These are phyloP conservation scores for Danionella cerebrum DNA, from an alignment of 2,113 vertebrate genomes.

Conservation along the genomic window DNA sequence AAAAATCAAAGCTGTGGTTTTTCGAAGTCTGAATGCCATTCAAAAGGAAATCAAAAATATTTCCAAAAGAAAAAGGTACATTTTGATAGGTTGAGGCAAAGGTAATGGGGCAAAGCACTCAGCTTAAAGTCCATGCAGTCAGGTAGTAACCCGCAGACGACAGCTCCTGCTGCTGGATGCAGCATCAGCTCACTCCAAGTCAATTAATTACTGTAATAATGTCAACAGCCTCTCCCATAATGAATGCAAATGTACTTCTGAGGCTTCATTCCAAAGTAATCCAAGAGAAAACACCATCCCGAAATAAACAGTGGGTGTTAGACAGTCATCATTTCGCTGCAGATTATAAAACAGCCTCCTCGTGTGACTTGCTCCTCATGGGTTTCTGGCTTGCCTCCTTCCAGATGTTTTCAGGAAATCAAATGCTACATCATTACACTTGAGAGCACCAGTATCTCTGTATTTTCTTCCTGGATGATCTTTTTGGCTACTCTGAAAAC, in stretches of 20 bases:
- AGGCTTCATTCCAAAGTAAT: slow-evolving; percentile 21
- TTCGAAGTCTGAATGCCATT: no score
- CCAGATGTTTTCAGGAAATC: neutral
- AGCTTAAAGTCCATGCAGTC: neutral
- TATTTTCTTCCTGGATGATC: neutral
- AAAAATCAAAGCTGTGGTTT: no score
- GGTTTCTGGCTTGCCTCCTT: neutral
- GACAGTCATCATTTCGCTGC: slow-evolving; percentile 3
- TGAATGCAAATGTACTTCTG: slow-evolving; percentile 37
- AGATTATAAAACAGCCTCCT: slow-evolving; percentile 14
- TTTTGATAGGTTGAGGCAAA: no score
- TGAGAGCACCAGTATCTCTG: neutral
- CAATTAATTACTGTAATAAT: slow-evolving; percentile 35
- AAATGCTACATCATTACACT: neutral
- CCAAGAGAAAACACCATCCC: neutral
- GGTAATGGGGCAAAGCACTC: neutral
- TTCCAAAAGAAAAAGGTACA: no score
- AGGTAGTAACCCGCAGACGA: neutral
- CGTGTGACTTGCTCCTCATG: neutral
- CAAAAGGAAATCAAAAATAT: no score
- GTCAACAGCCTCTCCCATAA: slow-evolving; percentile 26
- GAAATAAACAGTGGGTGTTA: neutral
- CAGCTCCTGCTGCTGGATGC: neutral
- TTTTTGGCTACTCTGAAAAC: neutral
- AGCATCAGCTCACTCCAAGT: slow-evolving; percentile 26